Percentiles rank a stretch among this genome's conserved stretches.
These are phyloP conservation scores for Cyanoramphus novaezelandiae DNA, from an alignment of 2,113 vertebrate genomes.

Conservation along the genomic window DNA sequence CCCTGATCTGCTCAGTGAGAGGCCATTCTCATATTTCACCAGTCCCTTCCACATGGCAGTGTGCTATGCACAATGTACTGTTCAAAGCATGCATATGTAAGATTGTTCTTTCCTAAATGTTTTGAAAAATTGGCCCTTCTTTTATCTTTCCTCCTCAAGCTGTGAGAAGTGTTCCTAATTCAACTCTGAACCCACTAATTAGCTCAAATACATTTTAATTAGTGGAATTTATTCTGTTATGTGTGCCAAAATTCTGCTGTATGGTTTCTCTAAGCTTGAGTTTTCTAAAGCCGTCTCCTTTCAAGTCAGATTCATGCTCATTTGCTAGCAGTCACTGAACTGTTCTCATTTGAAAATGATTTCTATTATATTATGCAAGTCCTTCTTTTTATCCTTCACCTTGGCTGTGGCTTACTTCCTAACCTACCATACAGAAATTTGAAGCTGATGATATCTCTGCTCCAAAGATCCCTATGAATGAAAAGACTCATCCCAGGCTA, in stretches of 20 bases:
- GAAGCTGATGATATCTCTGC: background rate
- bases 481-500: background rate
- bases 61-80: background rate
- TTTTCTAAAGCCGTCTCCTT: background rate
- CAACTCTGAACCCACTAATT: background rate
- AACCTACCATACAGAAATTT: background rate
- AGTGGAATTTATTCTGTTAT: background rate
- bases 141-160: background rate
- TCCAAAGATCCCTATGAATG: background rate
- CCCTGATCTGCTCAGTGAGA: background rate
- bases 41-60: background rate
- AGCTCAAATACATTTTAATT: slow-evolving; percentile 5
- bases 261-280: background rate
- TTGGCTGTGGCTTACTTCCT: background rate
- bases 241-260: background rate
- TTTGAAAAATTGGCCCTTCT: background rate
- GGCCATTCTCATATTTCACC: background rate
- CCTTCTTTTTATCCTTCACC: background rate
- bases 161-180: background rate
- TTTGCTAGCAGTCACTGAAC: background rate
- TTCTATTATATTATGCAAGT: background rate
- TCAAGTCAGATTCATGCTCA: background rate
- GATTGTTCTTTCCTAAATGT: background rate
- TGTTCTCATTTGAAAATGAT: background rate
- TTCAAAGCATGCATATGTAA: background rate